Conservation (phyloP, 2,797 vertebrate species). For the Decapterus maruadsi region DNA sequence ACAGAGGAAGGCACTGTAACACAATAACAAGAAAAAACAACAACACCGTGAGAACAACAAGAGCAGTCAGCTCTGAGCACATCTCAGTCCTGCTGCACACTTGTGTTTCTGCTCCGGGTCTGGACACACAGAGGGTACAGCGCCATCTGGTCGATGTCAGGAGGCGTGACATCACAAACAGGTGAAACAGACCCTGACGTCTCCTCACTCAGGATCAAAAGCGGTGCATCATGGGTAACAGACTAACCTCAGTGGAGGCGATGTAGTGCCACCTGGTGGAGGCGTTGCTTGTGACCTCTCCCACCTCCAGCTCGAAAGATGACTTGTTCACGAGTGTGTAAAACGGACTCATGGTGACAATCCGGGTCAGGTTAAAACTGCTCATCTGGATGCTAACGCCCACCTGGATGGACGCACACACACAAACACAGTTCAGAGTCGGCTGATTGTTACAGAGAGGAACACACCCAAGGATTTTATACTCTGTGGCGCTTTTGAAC, state of each 20-base stretch:
- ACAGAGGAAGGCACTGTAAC: slow-evolving; percentile 93
- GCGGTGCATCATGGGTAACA: no score
- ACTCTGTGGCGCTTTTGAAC: background rate
- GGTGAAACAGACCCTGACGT: no score
- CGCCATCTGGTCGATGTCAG: no score
- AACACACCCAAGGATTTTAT: background rate
- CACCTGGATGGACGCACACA: slow-evolving; percentile 81
- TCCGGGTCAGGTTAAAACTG: slow-evolving; percentile 94
- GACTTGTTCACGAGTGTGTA: slow-evolving; percentile 95
- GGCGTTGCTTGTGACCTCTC: slow-evolving; percentile 86
- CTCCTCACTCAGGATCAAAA: no score
- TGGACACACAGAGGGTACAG: no score
- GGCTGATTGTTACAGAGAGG: no score
- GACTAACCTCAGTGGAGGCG: slow-evolving; percentile 88
- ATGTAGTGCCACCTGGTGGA: slow-evolving; percentile 92
- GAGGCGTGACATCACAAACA: no score
- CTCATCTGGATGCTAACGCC: slow-evolving; percentile 97
- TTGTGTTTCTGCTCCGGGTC: no score
- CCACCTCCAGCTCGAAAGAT: slow-evolving; percentile 94
- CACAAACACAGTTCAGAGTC: no score
- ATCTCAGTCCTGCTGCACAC: no score
- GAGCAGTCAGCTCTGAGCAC: no score
- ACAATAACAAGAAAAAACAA: slow-evolving; percentile 20
- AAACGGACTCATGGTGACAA: slow-evolving; percentile 96
- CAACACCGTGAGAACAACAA: background rate